phyloP scores from a whole-genome alignment of 2,888 invertebrate species.

The Phania funesta region DNA sequence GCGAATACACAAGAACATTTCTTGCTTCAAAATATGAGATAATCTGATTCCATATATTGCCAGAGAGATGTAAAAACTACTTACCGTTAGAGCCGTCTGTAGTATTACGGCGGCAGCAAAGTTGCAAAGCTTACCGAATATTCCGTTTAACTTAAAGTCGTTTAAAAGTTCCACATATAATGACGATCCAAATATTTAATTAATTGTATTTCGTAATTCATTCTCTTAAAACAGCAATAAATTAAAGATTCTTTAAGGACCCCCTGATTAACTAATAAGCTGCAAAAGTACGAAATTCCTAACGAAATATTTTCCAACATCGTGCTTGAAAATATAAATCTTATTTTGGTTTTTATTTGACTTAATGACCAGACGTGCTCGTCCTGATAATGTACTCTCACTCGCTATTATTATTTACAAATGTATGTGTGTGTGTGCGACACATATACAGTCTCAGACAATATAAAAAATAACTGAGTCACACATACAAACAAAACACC shows the following conservation, averaged over 20 bases:
- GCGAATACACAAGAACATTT: no score
- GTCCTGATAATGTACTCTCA: conserved; percentile 75
- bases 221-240: no score
- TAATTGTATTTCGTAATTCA: no score
- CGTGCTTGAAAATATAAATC: conserved; percentile 72
- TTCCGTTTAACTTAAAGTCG: no score
- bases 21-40: no score
- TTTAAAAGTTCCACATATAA: not conserved
- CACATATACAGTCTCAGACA: conserved; percentile 24
- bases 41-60: no score
- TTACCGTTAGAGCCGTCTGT: no score
- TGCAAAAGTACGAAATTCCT: conserved; percentile 24
- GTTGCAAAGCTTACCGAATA: no score
- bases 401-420: not conserved
- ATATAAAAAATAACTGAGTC: conserved; percentile 34
- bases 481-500: conserved; percentile 54
- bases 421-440: conserved; percentile 15
- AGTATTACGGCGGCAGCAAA: no score
- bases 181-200: no score
- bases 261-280: not conserved
- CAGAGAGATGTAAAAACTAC: no score
- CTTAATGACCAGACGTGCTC: conserved; percentile 79
- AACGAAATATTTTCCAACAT: conserved; percentile 52
- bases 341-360: conserved; percentile 78
- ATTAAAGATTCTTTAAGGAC: not conserved